phyloP scores from a whole-genome alignment of 2,113 vertebrate species.

The Bolborhynchus lineola region DNA sequence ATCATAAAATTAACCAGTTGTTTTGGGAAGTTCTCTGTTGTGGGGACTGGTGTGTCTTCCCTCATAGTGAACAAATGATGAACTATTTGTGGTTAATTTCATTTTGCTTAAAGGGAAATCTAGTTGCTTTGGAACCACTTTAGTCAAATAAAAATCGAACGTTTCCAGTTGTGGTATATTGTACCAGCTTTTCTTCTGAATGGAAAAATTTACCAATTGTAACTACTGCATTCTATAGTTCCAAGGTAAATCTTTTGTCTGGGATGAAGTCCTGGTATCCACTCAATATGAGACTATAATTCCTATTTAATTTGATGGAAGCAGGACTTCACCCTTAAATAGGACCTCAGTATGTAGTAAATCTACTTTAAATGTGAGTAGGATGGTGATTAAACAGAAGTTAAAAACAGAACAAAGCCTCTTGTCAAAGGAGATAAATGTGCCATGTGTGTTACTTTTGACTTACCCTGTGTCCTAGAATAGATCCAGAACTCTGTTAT shows the following conservation, averaged over 20 bases:
- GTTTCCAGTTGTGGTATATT: not conserved
- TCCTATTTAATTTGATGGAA: not conserved
- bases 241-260: not conserved
- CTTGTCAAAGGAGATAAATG: not conserved
- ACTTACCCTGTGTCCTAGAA: not conserved
- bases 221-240: not conserved
- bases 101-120: not conserved
- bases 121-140: not conserved
- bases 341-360: not conserved
- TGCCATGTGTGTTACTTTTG: not conserved
- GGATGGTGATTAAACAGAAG: not conserved
- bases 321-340: not conserved
- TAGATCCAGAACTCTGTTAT: not conserved
- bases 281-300: not conserved
- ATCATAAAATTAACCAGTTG: not conserved
- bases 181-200: not conserved
- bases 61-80: not conserved
- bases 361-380: not conserved
- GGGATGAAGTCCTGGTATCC: not conserved
- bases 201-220: not conserved
- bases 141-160: not conserved
- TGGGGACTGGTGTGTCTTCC: not conserved
- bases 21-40: not conserved
- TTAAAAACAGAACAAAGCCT: conserved; percentile 1
- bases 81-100: not conserved